Evolutionary conservation across 2,113 vertebrate species (phyloP), one percentile per base, ranked within the genome.

Genomic region (Ascaphus truei): DNA sequence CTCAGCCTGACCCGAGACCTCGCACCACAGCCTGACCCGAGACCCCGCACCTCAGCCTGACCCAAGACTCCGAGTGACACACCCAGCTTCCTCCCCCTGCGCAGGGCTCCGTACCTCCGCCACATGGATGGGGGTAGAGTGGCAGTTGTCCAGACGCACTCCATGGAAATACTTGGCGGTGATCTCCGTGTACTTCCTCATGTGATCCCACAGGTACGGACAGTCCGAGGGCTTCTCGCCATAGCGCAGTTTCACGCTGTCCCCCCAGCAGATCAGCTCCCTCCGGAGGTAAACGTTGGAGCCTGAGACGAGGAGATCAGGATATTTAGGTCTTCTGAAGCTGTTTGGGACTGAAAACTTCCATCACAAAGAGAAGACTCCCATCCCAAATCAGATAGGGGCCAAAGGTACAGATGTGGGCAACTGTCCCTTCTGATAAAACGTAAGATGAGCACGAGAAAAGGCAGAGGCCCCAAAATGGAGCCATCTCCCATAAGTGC

Each of bases 251-350:
- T 98, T 98, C 16, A 98, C 94, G 3, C 95, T 98, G 86, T 99
- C 97, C 1, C 93, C 93, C 96, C 97, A 99, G 59, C 95, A 97
- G 45, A 99, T 86, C 47, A 99, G 91, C 77, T 99, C 97, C 71
- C 97, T 90, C 45, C 96, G 89, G 56, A 98, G 64, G 72, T 99
- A 99, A 69, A 99, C 94, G 1, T 93, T 85, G 62, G 93, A 98
- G 1, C 94, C 97, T 98, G 64, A 18, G 22, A 62, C 48, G 41
- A 47, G 77, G 73, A 59, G 1, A 63, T 3, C 15, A 53, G 63
- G 64, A 31, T n/a, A n/a, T n/a, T n/a, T n/a, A 8, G 68, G 55
- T 11, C 31, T 37, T 27, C 36, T 56, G 36, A 56, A n/a, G n/a
- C n/a, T n/a, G n/a, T 39, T 10, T 1, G n/a, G n/a, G 1, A 1